Base-by-base conservation (phyloP, 30 jellyfish, hydroid and myxozoan species). In the Mastigias papua region DNA sequence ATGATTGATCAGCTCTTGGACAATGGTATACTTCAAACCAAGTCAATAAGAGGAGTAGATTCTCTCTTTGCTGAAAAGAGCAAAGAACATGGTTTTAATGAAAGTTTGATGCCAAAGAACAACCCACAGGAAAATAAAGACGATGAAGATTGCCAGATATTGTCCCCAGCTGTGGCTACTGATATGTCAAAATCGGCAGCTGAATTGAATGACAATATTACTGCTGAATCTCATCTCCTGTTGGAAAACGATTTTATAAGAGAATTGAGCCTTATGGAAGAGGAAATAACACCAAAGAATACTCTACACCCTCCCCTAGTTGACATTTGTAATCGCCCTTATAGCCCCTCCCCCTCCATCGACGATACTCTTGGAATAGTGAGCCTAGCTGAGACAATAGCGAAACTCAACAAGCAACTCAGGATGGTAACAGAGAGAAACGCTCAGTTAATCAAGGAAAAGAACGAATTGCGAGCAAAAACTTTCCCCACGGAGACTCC, bases 1-100 rank as follows among this genome's bases (percentile, higher is more conserved):
- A 57, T 57, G 69, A 23, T 57, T 57, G 9, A 57, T 19, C 69
- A 57, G 69, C 69, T 57, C 69, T 57, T 57, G 69, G 23, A 57
- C 69, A 57, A 23, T 19, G 69, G 30, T 16, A 57, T 57, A 57
- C 69, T 16, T 57, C 69, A 57, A 23, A 57, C 17, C 7, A 57
- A 23, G 23, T 23, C 69, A 57, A 57, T 16, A 57, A 23, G 69
- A 57, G 69, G 69, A 23, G 26, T 57, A 8, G 23, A 57, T 37
- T 37, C 11, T 3, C 54, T 37, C 6, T 23, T 57, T 19, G 9
- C 17, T 57, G 69, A 57, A 4, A 57, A 57, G 69, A 23, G 30
- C 22, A 57, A 57, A 57, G 69, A 57, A 8, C 69, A 23, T 19
- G 2, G 17, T 19, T 57, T 23, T 19, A 57, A 3, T 57, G 69